These are phyloP conservation scores for Cepaea hortensis DNA, from an alignment of 2,888 invertebrate genomes.

Conservation along the genomic window DNA sequence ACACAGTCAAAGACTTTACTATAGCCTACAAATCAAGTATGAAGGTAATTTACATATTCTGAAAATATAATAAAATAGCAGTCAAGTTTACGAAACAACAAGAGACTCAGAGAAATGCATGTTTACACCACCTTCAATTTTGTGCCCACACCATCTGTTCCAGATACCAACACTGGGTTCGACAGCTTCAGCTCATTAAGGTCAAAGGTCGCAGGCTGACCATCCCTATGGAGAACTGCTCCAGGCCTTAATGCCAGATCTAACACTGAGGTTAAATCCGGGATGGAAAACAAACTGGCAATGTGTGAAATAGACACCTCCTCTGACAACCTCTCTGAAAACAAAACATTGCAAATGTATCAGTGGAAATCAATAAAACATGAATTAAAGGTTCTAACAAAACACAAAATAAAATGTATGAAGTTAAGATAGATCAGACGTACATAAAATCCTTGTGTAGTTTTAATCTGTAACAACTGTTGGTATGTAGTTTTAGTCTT, in stretches of 20 bases:
- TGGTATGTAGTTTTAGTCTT: too few species aligned
- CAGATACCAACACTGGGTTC: constrained; percentile 92
- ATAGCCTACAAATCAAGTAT: too few species aligned
- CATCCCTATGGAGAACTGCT: neutral
- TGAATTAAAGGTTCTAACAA: too few species aligned
- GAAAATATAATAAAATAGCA: too few species aligned
- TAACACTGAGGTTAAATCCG: constrained; percentile 27
- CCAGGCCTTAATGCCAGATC: constrained; percentile 27
- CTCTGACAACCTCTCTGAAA: neutral
- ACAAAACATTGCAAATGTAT: neutral
- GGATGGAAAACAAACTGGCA: constrained; percentile 16
- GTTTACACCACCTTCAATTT: constrained; percentile 86
- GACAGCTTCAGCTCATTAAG: constrained; percentile 23
- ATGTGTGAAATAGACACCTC: constrained; percentile 2
- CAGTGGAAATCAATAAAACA: neutral
- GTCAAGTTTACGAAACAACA: too few species aligned
- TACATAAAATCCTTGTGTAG: too few species aligned
- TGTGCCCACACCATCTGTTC: constrained; percentile 97
- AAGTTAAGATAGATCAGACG: too few species aligned
- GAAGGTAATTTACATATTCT: too few species aligned
- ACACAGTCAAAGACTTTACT: too few species aligned
- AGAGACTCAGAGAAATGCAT: too few species aligned
- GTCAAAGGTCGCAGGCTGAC: constrained; percentile 43
- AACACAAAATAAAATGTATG: too few species aligned
- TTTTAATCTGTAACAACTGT: too few species aligned